Conservation (phyloP, 2,888 invertebrate genomes). For the Perdita meconis region DNA sequence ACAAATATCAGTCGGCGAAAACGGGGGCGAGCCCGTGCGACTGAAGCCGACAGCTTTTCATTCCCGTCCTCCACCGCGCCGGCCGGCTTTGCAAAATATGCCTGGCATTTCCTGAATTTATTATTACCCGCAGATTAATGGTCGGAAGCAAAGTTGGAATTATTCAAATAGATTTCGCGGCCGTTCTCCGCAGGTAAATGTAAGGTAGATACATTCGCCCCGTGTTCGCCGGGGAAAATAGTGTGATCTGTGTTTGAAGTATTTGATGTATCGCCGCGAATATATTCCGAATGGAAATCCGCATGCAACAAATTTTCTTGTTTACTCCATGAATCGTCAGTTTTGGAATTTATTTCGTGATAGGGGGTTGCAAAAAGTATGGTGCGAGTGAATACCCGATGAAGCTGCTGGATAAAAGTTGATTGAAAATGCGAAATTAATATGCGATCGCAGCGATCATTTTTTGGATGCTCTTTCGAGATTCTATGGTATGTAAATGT, state of each 20-base stretch:
- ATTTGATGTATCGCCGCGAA: neutral
- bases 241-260: slow-evolving; percentile 1
- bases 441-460: no score
- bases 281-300: neutral
- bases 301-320: no score
- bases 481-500: no score
- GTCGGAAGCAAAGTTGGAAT: slow-evolving; percentile 6
- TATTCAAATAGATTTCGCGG: slow-evolving; percentile 6
- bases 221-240: neutral
- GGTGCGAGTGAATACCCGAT: no score
- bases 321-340: no score
- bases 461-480: no score
- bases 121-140: slow-evolving; percentile 45
- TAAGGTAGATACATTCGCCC: slow-evolving; percentile 2
- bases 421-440: no score
- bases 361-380: no score
- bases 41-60: slow-evolving; percentile 46
- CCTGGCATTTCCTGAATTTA: slow-evolving; percentile 39
- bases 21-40: neutral
- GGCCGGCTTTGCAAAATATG: slow-evolving; percentile 30
- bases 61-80: slow-evolving; percentile 17
- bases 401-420: no score
- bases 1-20: slow-evolving; percentile 15
- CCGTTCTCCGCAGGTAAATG: neutral
- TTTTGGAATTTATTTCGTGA: no score